Evolutionary conservation across 2,888 invertebrate genomes (phyloP).

Genomic region (Emmelina monodactyla): DNA sequence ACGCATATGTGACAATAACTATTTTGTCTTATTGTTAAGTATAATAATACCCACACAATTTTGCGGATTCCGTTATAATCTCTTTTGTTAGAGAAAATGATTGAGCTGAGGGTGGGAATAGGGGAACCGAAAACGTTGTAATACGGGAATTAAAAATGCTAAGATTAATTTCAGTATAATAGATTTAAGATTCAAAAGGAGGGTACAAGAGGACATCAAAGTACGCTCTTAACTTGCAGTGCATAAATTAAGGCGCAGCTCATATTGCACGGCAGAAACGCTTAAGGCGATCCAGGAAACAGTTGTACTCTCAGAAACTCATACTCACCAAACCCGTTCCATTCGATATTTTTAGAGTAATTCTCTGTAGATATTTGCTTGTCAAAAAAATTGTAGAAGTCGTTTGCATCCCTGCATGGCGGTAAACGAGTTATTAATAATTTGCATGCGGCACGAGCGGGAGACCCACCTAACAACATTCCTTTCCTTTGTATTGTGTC

Average conservation of each 20-base stretch:
- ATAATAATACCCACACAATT: conserved; percentile 62
- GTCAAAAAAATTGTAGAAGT: no score
- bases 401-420: no score
- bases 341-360: no score
- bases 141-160: no score
- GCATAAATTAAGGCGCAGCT: conserved; percentile 38
- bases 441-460: conserved; percentile 61
- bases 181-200: no score
- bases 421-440: conserved; percentile 61
- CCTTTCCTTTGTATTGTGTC: conserved; percentile 61
- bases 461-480: conserved; percentile 51
- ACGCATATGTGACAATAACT: conserved; percentile 60
- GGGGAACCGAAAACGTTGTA: no score
- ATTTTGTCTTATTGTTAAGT: conserved; percentile 59
- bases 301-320: conserved; percentile 31
- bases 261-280: conserved; percentile 49
- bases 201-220: no score
- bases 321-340: conserved; percentile 19
- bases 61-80: conserved; percentile 63
- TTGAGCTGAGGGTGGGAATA: conserved; percentile 35
- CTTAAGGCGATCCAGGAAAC: conserved; percentile 42
- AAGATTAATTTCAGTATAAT: no score
- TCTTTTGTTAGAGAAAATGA: conserved; percentile 49
- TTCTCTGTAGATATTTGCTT: no score
- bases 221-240: no score